These are phyloP conservation scores for Drosophila helvetica DNA, from an alignment of 2,888 invertebrate genomes.

Conservation along the genomic window DNA sequence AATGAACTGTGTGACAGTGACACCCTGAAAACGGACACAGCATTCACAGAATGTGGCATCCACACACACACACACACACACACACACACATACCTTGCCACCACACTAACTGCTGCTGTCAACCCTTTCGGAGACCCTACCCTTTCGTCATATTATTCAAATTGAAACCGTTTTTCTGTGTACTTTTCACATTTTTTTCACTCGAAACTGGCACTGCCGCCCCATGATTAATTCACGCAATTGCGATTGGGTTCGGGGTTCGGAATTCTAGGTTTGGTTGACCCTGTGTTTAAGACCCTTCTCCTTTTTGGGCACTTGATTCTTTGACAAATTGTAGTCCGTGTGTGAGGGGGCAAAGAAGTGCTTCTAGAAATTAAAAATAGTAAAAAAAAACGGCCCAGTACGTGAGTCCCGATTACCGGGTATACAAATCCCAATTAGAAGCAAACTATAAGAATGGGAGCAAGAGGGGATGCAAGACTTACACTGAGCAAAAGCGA, in stretches of 20 bases:
- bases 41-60: not conserved
- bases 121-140: constrained; percentile 56
- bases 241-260: constrained; percentile 5
- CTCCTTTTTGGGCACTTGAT: constrained; percentile 30
- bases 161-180: constrained; percentile 72
- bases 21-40: constrained; percentile 36
- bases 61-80: constrained; percentile 1
- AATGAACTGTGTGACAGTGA: constrained; percentile 75
- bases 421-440: too few relatives aligned
- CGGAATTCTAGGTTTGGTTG: constrained; percentile 11
- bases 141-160: constrained; percentile 55
- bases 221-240: constrained; percentile 70
- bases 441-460: not conserved
- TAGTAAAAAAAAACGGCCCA: not conserved
- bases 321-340: constrained; percentile 63
- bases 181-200: constrained; percentile 73
- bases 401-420: not conserved
- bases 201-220: constrained; percentile 64
- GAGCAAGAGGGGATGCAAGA: not conserved
- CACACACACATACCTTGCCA: constrained; percentile 18
- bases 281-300: constrained; percentile 19
- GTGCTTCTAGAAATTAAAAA: constrained; percentile 33
- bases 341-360: constrained; percentile 13
- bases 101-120: constrained; percentile 1
- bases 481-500: not conserved